These are phyloP conservation scores for Mionectes olivaceus DNA, from an alignment of 2,797 vertebrate genomes.

Conservation along the genomic window DNA sequence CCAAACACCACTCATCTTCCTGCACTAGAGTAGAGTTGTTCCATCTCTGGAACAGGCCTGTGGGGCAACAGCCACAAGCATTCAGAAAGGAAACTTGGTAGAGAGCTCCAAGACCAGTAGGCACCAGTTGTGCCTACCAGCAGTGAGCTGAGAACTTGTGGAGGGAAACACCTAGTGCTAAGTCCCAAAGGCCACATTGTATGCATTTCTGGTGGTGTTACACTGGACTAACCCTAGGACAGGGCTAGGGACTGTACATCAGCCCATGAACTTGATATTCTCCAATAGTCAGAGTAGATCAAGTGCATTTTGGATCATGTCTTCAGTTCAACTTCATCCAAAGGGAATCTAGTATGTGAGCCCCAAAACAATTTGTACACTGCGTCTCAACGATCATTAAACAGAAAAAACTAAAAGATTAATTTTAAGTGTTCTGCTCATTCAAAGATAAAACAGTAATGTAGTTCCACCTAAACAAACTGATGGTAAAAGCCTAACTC, in stretches of 20 bases:
- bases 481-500: neutral
- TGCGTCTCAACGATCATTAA: neutral
- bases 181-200: neutral
- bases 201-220: neutral
- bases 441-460: neutral
- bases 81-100: neutral
- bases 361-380: neutral
- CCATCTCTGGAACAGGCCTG: neutral
- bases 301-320: neutral
- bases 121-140: neutral
- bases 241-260: neutral
- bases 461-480: neutral
- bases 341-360: neutral
- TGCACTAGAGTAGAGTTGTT: neutral
- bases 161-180: neutral
- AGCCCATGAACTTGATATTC: neutral
- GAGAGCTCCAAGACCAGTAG: neutral
- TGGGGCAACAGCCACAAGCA: neutral
- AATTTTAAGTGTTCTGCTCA: neutral
- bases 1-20: neutral
- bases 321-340: neutral
- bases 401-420: neutral
- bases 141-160: neutral
- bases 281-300: fast-evolving
- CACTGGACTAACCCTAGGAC: neutral